Conservation (phyloP, 2,113 vertebrate genomes). For the Onychostoma macrolepis region DNA sequence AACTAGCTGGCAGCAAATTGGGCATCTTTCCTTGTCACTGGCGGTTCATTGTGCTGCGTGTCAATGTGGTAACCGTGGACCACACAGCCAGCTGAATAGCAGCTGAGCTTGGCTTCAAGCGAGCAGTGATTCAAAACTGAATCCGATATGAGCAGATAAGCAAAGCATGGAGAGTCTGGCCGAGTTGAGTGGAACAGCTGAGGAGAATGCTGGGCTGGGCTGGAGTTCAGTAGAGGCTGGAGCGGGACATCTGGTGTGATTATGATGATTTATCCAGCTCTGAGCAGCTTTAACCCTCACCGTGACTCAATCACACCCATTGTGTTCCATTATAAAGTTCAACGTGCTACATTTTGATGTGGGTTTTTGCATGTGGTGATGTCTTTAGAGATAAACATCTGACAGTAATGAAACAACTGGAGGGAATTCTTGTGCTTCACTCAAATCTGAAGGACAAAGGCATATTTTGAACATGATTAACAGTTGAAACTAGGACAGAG, state of each 20-base stretch:
- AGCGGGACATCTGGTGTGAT: conserved; percentile 24
- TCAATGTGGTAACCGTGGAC: conserved; percentile 67
- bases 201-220: conserved; percentile 21
- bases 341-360: conserved; percentile 21
- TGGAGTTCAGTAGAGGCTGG: conserved; percentile 22
- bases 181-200: conserved; percentile 29
- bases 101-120: conserved; percentile 61
- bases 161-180: conserved; percentile 61
- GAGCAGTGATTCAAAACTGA: conserved; percentile 66
- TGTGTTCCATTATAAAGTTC: conserved; percentile 21
- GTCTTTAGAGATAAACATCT: conserved; percentile 30
- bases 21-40: conserved; percentile 56
- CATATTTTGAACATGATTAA: conserved; percentile 7
- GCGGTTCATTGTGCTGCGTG: conserved; percentile 66
- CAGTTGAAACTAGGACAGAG: background rate
- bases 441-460: background rate
- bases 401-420: background rate
- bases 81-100: conserved; percentile 70
- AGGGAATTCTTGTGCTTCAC: background rate
- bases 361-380: conserved; percentile 9
- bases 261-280: conserved; percentile 34
- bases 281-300: conserved; percentile 26
- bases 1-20: conserved; percentile 23
- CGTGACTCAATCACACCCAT: conserved; percentile 37
- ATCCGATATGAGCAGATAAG: conserved; percentile 74